Conservation (phyloP, 2,113 vertebrate genomes). For the Nanorana parkeri region DNA sequence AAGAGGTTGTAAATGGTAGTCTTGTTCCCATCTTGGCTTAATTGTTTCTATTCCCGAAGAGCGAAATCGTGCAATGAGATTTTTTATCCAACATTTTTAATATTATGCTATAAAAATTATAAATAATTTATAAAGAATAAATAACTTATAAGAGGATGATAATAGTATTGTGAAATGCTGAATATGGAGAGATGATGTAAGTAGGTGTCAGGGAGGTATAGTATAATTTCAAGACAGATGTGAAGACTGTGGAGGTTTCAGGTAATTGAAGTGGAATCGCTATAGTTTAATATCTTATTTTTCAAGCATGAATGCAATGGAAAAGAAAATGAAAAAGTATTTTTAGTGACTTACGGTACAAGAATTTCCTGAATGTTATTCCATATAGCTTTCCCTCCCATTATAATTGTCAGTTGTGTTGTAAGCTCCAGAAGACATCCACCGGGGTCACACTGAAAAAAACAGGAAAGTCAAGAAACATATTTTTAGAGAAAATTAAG, state of each 20-base stretch:
- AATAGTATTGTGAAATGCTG: no score
- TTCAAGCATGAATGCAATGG: no score
- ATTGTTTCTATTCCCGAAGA: constrained; percentile 70
- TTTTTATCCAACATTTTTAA: constrained; percentile 82
- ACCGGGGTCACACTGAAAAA: constrained; percentile 88
- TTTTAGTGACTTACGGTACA: constrained; percentile 92
- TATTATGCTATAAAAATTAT: no score
- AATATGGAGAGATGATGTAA: no score
- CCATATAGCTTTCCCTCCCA: constrained; percentile 95
- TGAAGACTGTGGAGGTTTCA: no score
- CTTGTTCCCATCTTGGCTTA: constrained; percentile 89
- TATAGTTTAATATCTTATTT: no score
- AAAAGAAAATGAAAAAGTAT: no score
- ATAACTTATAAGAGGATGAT: no score
- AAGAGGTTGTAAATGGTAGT: constrained; percentile 83
- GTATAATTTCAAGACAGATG: no score
- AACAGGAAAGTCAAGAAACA: constrained; percentile 23
- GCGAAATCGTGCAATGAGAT: constrained; percentile 80
- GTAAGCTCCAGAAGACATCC: constrained; percentile 92
- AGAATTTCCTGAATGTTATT: constrained; percentile 95
- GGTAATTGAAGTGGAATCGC: no score
- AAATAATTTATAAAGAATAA: no score
- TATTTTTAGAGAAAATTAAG: neutral
- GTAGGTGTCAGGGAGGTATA: no score
- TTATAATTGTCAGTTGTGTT: constrained; percentile 90